Evolutionary conservation across 2,888 invertebrate species (phyloP), one percentile per base, ranked within the genome.

Genomic region (Diadegma fenestrale): DNA sequence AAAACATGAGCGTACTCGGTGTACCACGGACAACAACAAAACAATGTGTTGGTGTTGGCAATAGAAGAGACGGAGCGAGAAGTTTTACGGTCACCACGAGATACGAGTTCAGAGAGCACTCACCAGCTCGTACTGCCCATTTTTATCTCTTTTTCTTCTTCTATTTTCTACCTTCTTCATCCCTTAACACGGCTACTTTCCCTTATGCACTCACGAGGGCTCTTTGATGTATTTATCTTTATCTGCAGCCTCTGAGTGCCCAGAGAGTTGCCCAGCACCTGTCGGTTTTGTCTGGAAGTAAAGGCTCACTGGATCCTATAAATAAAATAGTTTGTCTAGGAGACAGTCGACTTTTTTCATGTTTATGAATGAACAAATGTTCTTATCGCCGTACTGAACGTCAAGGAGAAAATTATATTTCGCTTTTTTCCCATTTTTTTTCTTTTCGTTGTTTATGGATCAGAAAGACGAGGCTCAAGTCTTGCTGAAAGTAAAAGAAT

Each of bases 21-120:
- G 48, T n/a, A 61, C 61, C 75, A 58, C 72, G 61, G 64, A 48
- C 48, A 79, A 73, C 45, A 45, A 54, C 64, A 64, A 80, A 76
- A 80, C 76, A 84, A 73, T 81, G 81, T 69, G 51, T 54, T 81
- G 58, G 48, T 73, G 81, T 26, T 45, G 58, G 81, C 61, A 64
- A 82, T 75, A 64, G 73, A 69, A 63, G 63, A 80, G 63, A 75
- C 43, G 78, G 66, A 72, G 69, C 71, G 41, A 68, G 73, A 71
- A 71, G 79, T 80, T 80, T 80, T 82, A 85, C 75, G 75, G 66
- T 75, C 66, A 79, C 73, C 82, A 71, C 63, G 82, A 82, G 82
- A 79, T 79, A 79, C 78, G 85, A 85, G 85, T 26, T 78, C 75
- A 61, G 85, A 85, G 85, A 85, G 82, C 82, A 85, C 82, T 84